phyloP scores from a whole-genome alignment of 2,113 vertebrate species.

The Patagioenas fasciata region DNA sequence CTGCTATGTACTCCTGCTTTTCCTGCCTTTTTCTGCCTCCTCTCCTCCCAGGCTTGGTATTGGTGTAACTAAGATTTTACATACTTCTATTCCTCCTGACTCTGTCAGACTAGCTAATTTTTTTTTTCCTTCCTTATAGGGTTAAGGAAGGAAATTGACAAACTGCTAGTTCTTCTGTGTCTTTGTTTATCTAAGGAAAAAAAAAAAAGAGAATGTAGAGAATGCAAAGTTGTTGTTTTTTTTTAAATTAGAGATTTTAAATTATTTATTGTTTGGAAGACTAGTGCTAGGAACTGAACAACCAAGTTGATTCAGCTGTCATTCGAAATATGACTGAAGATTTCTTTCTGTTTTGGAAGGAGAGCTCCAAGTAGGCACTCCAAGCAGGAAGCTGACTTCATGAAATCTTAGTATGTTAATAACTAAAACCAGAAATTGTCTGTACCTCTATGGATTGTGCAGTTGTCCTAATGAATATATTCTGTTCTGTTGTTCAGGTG shows the following conservation, averaged over 20 bases:
- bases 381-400: not conserved
- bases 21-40: not conserved
- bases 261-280: not conserved
- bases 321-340: not conserved
- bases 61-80: not conserved
- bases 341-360: not conserved
- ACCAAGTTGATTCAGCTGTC: not conserved
- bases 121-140: not conserved
- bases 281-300: not conserved
- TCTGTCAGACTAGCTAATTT: not conserved
- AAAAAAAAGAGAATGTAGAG: not conserved
- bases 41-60: not conserved
- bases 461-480: not conserved
- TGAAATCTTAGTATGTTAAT: not conserved
- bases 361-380: not conserved
- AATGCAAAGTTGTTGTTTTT: not conserved
- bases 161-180: not conserved
- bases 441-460: not conserved
- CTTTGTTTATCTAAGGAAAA: not conserved
- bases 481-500: not conserved
- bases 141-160: too few species aligned
- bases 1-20: not conserved
- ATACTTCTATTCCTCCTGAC: not conserved
- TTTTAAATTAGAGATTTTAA: not conserved
- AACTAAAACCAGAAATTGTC: not conserved